Base-by-base conservation (phyloP, 2,113 vertebrate species). In the Spea multiplicata region DNA sequence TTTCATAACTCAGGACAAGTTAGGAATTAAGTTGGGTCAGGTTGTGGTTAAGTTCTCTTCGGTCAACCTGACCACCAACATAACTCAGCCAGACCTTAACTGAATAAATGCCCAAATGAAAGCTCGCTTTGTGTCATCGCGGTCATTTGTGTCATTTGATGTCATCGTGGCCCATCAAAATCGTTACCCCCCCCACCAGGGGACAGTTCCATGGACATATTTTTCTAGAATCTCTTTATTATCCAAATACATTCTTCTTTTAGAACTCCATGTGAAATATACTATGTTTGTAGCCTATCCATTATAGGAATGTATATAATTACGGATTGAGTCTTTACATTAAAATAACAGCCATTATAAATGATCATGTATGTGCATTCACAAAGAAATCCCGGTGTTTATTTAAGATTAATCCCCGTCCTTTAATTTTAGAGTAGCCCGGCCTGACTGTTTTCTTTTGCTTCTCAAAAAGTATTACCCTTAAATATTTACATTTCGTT, bases 401-500 rank as follows among this genome's bases (percentile, higher is more conserved):
- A 87, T 83, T 74, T 86, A 81, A 86, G 87, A 86, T 71, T 87
- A 87, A 89, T 88, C 88, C 86, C 16, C 44, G 62, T 86, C 82
- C 44, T 80, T 75, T 86, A 88, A 83, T 82, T 84, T 83, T 0
- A 71, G 76, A 83, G 80, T 83, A 66, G 85, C 87, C 86, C 81
- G 86, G 76, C 86, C 87, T 80, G 47, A 6, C 82, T 85, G 83
- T 86, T 87, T 89, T 86, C 84, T 84, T 85, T 88, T 85, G 76
- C 62, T 77, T 87, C 85, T 86, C 86, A 85, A 85, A 30, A 88
- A 88, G 85, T 88, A 86, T 83, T 86, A 83, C 84, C 84, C 74
- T 82, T 80, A 84, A 89, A 89, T 88, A 88, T 87, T 89, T 89
- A 88, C 87, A 68, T 81, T 86, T 86, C 85, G 83, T 86, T 52